Evolutionary conservation across 2,113 vertebrate genomes (phyloP), one percentile per base, ranked within the genome.

Genomic region (Rhabdomys dilectus): DNA sequence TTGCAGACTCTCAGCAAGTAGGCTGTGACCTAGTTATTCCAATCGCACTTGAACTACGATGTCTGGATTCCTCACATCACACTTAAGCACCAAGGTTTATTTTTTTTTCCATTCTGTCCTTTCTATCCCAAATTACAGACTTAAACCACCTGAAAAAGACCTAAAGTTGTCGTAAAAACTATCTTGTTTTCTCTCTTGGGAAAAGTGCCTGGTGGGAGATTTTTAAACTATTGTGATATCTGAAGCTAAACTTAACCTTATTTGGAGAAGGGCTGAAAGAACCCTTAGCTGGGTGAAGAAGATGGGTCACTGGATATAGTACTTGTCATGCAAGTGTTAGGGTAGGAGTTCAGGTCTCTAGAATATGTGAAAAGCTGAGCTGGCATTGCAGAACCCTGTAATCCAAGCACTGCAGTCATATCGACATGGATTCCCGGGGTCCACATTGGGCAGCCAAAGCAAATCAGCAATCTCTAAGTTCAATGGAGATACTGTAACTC

Each of bases 191-290:
- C 85, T 91, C 96, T 80, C 89, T 94, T 31, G 17, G 58, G 98
- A 93, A 96, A 98, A 97, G 97, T 75, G 75, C 66, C 85, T 97
- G 51, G n/a, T 82, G 97, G 95, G 96, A 97, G 94, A 97, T 98
- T 84, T 98, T 91, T n/a, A 22, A 96, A 84, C 97, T 88, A 89
- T 95, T 84, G 36, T 97, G 91, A 88, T 91, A 98, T 97, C 82
- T 98, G 97, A 98, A 64, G 88, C 72, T 97, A 73, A 92, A 93
- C 73, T 97, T 98, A 98, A 98, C 97, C 96, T 98, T 98, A 90
- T 82, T 95, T 96, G 78, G 95, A 24, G 95, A 96, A 72, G 45
- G 39, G 19, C 45, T 24, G 64, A 26, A 0, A 24, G 96, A 82
- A 34, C 29, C 9, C 42, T 48, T 34, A 19, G 22, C 42, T 66